phyloP scores from a whole-genome alignment of 2,113 vertebrate genomes.

The Xerus inauris region DNA sequence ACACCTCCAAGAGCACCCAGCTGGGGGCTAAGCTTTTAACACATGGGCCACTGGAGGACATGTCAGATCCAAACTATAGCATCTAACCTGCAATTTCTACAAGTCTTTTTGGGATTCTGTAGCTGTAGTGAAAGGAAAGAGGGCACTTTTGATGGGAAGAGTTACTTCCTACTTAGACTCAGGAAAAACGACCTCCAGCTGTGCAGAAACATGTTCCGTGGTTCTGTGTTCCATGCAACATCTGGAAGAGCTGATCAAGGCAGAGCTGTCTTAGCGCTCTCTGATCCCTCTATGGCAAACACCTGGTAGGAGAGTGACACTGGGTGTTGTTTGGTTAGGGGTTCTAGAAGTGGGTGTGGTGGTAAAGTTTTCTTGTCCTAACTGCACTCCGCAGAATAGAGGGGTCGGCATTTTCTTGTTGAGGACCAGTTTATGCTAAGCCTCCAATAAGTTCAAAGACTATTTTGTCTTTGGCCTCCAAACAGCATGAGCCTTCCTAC shows the following conservation, averaged over 20 bases:
- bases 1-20: not conserved
- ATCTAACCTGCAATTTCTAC: not conserved
- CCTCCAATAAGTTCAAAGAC: not conserved
- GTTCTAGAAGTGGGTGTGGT: not conserved
- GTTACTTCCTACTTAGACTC: not conserved
- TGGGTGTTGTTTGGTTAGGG: too few species aligned
- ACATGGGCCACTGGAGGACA: not conserved
- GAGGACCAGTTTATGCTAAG: not conserved
- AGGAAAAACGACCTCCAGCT: not conserved
- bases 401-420: not conserved
- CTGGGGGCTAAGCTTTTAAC: not conserved
- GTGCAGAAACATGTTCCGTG: not conserved
- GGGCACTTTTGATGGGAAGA: not conserved
- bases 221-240: not conserved
- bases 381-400: not conserved
- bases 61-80: too few species aligned
- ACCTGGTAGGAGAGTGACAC: not conserved
- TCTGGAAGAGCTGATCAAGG: not conserved
- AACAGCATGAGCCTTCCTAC: not conserved
- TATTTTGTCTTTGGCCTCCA: not conserved
- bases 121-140: not conserved
- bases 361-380: not conserved
- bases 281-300: not conserved
- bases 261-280: too few species aligned
- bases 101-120: not conserved